Evolutionary conservation across 2,797 vertebrate genomes (phyloP), one percentile per base, ranked within the genome.

Genomic region (Megaceryle alcyon): DNA sequence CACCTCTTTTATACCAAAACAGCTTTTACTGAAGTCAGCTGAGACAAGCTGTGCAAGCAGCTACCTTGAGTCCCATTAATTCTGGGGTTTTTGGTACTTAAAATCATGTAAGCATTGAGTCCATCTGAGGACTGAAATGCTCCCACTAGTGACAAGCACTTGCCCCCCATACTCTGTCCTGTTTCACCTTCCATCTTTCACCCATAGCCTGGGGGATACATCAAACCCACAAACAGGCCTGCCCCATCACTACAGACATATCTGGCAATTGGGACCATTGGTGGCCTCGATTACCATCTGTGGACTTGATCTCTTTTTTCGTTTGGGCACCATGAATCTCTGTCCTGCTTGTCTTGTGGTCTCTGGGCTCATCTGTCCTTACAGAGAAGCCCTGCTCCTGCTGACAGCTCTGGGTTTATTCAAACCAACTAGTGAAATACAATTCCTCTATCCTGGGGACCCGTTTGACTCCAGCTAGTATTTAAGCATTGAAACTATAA

Each of bases 181-280:
- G 2, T 83, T 83, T 83, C 2, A 1, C 25, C 10, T 43, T 71
- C 21, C 12, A 19, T 18, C 44, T 75, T 49, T 84, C 49, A 49
- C 23, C 14, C 35, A 21, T 8, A 54, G 10, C 46, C 51, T 60
- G 15, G 51, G 81, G 81, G 46, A 56, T 17, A 37, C 28, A 43
- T 66, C 60, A 90, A 41, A 41, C 15, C 18, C 28, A 19, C 65
- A 26, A 57, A n/a, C n/a, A 10, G 11, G 3, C 7, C 23, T 33
- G 20, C 14, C 6, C 19, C 12, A 29, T 28, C 18, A 28, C 31
- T 43, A 59, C 39, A 48, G 20, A 33, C 13, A n/a, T 54, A 14
- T 39, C 23, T 61, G 46, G 4, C 14, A 65, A 21, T 10, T 0
- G 1, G 6, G 18, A 18, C 21, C 1, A 0, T 21, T 69, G 48